Percentiles rank a stretch among this genome's conserved stretches.
Conservation (phyloP, 2,113 vertebrate species). For the Odobenus rosmarus region DNA sequence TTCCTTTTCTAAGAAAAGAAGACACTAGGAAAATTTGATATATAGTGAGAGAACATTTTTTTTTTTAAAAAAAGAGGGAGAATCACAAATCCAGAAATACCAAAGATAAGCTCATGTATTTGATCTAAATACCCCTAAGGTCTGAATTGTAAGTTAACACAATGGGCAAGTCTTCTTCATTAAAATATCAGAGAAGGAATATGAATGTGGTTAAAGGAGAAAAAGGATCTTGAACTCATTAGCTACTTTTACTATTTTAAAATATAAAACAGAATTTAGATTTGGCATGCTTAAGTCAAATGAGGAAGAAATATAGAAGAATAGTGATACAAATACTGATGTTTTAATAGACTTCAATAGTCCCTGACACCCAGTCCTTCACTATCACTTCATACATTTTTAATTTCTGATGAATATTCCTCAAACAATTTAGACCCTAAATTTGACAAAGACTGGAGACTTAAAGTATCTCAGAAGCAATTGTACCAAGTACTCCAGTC, state of each 20-base stretch:
- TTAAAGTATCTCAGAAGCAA: constrained; percentile 9
- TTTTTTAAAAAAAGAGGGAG: background rate
- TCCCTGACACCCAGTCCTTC: background rate
- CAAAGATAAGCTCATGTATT: background rate
- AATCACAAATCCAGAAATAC: background rate
- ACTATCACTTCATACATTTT: background rate
- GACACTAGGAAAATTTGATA: background rate
- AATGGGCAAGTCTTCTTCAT: background rate
- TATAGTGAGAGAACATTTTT: background rate
- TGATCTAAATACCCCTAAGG: background rate
- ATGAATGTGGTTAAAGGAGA: background rate
- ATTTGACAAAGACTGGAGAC: background rate
- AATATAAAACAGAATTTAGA: background rate
- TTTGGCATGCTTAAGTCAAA: background rate
- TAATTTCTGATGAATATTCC: constrained; percentile 27
- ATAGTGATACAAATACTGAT: background rate
- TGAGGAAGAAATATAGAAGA: background rate
- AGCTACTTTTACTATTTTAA: background rate
- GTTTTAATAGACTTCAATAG: background rate
- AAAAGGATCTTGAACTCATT: background rate
- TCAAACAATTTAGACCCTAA: background rate
- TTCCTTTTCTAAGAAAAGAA: background rate
- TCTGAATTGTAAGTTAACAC: background rate
- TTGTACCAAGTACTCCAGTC: background rate
- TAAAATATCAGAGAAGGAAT: constrained; percentile 22